These are phyloP conservation scores for Barypeithes pellucidus DNA, from an alignment of 2,888 invertebrate genomes.

Conservation along the genomic window DNA sequence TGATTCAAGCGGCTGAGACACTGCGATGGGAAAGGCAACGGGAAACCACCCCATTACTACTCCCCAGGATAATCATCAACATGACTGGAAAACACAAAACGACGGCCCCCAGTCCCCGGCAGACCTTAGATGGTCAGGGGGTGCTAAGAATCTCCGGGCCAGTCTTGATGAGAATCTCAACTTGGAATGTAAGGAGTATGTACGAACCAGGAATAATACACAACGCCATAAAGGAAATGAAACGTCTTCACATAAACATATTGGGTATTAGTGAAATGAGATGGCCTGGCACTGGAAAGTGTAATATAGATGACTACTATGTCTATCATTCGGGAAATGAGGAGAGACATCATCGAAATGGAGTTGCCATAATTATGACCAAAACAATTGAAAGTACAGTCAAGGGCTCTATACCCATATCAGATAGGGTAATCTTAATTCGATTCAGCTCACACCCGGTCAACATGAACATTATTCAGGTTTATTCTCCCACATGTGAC, in stretches of 20 bases:
- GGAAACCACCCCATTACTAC: no score
- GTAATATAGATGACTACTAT: neutral
- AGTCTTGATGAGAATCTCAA: neutral
- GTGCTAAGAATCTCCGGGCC: slow-evolving; percentile 15
- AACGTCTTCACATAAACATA: neutral
- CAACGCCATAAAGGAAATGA: neutral
- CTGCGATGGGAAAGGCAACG: no score
- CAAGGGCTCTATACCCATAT: neutral
- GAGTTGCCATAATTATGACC: neutral
- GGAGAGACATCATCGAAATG: neutral
- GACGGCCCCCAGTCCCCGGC: slow-evolving; percentile 14
- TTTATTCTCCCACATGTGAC: neutral
- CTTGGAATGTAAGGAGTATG: slow-evolving; percentile 11
- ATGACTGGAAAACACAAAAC: neutral
- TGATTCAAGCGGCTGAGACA: neutral
- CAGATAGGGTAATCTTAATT: neutral
- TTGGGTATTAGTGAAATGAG: neutral
- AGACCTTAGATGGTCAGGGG: slow-evolving; percentile 8
- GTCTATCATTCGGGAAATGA: neutral
- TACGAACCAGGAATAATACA: neutral
- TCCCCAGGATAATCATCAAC: slow-evolving; percentile 12
- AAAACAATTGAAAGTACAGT: neutral
- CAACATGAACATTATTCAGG: slow-evolving; percentile 10
- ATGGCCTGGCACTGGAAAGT: neutral
- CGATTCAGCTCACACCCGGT: neutral